Conservation (phyloP, 2,888 invertebrate genomes). For the Lutraria lutraria region DNA sequence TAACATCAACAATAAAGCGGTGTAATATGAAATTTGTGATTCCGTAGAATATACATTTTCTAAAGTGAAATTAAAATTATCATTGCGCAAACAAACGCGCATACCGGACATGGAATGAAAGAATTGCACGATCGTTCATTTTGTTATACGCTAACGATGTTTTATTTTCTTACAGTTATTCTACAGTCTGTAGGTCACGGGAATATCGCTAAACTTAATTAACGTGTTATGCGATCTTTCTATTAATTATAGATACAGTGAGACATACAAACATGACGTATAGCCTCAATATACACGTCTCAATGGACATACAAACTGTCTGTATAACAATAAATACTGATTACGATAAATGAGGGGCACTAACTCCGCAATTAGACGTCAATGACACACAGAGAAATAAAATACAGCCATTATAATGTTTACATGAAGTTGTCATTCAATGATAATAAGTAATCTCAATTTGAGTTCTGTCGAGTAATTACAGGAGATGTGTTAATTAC, state of each 20-base stretch:
- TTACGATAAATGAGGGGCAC: conserved; percentile 44
- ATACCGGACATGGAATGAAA: not conserved
- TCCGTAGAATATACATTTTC: too few relatives aligned
- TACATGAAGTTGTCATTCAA: conserved; percentile 36
- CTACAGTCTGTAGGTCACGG: conserved; percentile 37
- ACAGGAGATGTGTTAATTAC: not conserved
- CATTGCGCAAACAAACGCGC: not conserved
- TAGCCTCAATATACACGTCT: conserved; percentile 18
- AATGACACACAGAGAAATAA: conserved; percentile 13
- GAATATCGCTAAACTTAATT: conserved; percentile 43
- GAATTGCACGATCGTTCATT: not conserved
- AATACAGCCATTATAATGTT: conserved; percentile 6
- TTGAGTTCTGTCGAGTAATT: not conserved
- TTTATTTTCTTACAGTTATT: not conserved
- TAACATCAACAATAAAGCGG: too few relatives aligned
- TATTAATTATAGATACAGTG: conserved; percentile 36
- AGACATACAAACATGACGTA: conserved; percentile 2
- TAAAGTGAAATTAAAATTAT: not conserved
- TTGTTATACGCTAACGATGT: not conserved
- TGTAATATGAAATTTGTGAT: too few relatives aligned
- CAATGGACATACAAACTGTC: conserved; percentile 34
- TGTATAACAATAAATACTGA: conserved; percentile 48
- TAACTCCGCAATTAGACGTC: conserved; percentile 47
- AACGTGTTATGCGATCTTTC: conserved; percentile 34
- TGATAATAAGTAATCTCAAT: conserved; percentile 42